Percentiles rank a stretch among this genome's conserved stretches.
Evolutionary conservation across 2,113 vertebrate genomes (phyloP).

Genomic region (Cynocephalus volans): DNA sequence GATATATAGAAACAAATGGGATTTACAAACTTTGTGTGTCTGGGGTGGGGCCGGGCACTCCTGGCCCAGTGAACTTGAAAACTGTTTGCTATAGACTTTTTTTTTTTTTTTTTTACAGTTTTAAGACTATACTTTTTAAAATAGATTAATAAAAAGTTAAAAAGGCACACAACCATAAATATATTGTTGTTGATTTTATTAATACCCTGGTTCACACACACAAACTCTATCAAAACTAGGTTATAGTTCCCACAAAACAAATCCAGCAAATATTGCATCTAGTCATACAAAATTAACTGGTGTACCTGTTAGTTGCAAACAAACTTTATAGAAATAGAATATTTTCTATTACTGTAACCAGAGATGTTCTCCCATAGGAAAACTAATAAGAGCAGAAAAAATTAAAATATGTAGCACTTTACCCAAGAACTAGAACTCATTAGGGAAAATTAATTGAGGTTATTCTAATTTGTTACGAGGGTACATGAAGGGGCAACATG

Average conservation of each 20-base stretch:
- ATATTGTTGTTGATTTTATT: neutral
- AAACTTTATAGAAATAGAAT: conserved; percentile 31
- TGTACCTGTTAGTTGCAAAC: neutral
- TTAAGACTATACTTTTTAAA: conserved; percentile 3
- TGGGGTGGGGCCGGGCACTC: neutral
- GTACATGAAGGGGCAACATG: too few species aligned
- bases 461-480: neutral
- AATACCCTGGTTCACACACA: neutral
- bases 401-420: neutral
- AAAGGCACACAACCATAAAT: conserved; percentile 44
- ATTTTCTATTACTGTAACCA: neutral
- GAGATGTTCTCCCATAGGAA: neutral
- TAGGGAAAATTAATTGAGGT: neutral
- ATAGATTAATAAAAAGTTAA: conserved; percentile 5
- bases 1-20: neutral
- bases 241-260: neutral
- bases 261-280: neutral
- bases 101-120: neutral
- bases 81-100: too few species aligned
- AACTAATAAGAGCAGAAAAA: neutral
- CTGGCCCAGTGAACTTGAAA: neutral
- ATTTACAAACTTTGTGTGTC: neutral
- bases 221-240: neutral
- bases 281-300: neutral
- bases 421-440: neutral